Evolutionary conservation across 2,888 invertebrate genomes (phyloP).

Genomic region (Machimus atricapillus): DNA sequence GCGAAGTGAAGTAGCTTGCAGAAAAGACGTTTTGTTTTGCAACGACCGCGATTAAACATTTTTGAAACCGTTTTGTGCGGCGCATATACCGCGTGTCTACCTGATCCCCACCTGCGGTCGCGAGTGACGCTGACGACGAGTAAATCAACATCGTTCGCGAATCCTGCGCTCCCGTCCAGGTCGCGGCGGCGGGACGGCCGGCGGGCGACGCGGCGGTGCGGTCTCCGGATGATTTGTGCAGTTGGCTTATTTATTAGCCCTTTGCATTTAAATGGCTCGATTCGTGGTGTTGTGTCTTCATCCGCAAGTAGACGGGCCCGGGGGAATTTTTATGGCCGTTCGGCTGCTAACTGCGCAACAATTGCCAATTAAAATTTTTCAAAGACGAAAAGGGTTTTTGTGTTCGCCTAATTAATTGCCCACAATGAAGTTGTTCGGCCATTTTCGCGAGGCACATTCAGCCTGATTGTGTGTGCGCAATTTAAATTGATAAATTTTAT

Average conservation of each 20-base stretch:
- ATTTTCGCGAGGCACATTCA: neutral
- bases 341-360: slow-evolving; percentile 53
- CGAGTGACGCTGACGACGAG: neutral
- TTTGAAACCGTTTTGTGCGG: neutral
- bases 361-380: slow-evolving; percentile 59
- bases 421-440: slow-evolving; percentile 40
- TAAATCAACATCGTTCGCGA: neutral
- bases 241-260: slow-evolving; percentile 33
- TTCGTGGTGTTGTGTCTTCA: slow-evolving; percentile 29
- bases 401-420: slow-evolving; percentile 58
- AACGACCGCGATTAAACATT: neutral
- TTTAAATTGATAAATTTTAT: slow-evolving; percentile 14
- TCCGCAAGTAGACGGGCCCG: slow-evolving; percentile 1
- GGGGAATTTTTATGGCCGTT: slow-evolving; percentile 55
- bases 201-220: neutral
- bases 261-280: slow-evolving; percentile 38
- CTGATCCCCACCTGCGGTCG: neutral
- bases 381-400: slow-evolving; percentile 53
- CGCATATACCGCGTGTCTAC: neutral
- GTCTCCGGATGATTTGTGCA: slow-evolving; percentile 33
- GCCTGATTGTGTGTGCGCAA: neutral
- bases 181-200: neutral
- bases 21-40: neutral
- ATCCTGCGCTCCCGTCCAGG: neutral
- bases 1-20: neutral